A percentile compares a stretch with the other conserved stretches of the same genome.
Evolutionary conservation across 2,113 vertebrate genomes (phyloP).

Genomic region (Aspiorhynchus laticeps): DNA sequence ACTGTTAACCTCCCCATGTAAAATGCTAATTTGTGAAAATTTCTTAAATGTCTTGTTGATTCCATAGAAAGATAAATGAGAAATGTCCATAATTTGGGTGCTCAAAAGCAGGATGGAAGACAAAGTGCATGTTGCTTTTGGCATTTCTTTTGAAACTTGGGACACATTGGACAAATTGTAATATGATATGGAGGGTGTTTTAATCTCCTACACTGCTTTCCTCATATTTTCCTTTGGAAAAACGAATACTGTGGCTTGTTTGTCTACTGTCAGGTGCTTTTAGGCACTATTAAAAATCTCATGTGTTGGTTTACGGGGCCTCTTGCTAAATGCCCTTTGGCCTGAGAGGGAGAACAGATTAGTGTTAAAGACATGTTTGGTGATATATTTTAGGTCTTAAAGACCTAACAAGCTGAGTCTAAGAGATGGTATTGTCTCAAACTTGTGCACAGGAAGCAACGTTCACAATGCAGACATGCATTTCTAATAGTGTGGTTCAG

Average conservation of each 20-base stretch:
- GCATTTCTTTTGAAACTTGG: background rate
- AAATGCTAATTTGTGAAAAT: background rate
- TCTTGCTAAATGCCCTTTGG: slow-evolving; percentile 20
- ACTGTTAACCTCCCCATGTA: no score
- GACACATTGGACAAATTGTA: background rate
- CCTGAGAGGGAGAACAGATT: background rate
- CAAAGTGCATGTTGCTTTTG: background rate
- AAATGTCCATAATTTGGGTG: background rate
- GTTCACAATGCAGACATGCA: background rate
- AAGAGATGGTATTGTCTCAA: background rate
- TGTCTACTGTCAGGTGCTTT: background rate
- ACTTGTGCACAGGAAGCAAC: background rate
- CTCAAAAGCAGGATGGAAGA: background rate
- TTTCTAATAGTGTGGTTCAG: slow-evolving; percentile 2
- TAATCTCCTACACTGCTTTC: no score
- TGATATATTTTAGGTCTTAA: slow-evolving; percentile 1
- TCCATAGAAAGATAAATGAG: background rate
- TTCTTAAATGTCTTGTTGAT: background rate
- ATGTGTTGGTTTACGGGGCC: slow-evolving; percentile 11
- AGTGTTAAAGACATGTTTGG: background rate
- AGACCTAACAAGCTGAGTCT: background rate
- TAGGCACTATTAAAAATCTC: background rate
- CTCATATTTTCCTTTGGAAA: background rate
- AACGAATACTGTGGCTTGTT: background rate
- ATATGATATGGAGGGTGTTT: background rate